Base-by-base conservation (phyloP, 2,888 invertebrate genomes). In the Acronicta aceris region DNA sequence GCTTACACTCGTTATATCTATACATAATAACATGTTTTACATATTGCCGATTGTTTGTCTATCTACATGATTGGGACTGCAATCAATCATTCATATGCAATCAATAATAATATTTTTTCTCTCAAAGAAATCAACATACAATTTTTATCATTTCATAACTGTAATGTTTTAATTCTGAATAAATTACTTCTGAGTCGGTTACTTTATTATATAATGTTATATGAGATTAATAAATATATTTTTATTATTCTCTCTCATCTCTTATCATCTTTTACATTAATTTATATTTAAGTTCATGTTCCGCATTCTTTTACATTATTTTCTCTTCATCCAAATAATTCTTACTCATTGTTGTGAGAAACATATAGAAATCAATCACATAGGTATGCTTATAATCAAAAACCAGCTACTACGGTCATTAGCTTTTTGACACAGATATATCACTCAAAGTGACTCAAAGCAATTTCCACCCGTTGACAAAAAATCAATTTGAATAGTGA, bases 371-470 rank as follows among this genome's bases (percentile, higher is more conserved):
- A 71, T 56, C 52, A 60, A 60, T 60, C 42, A 15, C 0, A 60
- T 45, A 65, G 30, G 56, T 61, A 48, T 67, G 43, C 57, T 52
- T 62, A 59, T 63, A 60, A 47, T 62, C 55, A 43, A 50, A 49
- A 60, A 62, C 49, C 53, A 25, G 38, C 48, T 45, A 63, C 62
- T 65, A 65, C 72, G 74, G 69, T 69, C 74, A 72, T 71, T 71
- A 76, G 48, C 76, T 67, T 73, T 61, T 65, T 74, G 75, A 67
- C 75, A 75, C 41, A 71, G 59, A 75, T 76, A 66, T 61, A 65
- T 71, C 60, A 76, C 59, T 58, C 58, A 56, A 50, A 65, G 59
- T 65, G 59, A 76, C 59, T 58, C 58, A 53, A 52, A 65, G 57
- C 65, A 70, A 65, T 71, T 64, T 66, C 63, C 49, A 51, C 52